Base-by-base conservation (phyloP, 2,888 invertebrate species). In the Smittia aterrima region DNA sequence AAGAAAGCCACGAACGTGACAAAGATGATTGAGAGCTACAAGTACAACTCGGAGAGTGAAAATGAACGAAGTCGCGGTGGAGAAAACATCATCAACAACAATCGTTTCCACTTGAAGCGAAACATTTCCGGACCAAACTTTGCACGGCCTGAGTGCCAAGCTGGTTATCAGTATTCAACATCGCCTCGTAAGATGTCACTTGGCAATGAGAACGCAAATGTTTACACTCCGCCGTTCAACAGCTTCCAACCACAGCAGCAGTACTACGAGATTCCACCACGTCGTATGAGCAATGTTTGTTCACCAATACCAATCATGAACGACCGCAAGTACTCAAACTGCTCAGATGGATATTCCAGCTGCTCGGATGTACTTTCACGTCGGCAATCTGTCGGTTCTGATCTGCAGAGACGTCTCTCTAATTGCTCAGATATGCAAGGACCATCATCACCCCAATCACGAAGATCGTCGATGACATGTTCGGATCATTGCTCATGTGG, bases 251-350 rank as follows among this genome's bases (percentile, higher is more conserved):
- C 68, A 47, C 22, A 27, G 41, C 70, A 70, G 54, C 86, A 87
- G 77, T 82, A 84, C 3, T 90, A 90, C 66, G 87, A 88, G 20
- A 90, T 87, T 85, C 81, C 88, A 75, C 84, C 90, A 18, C 83
- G 91, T 40, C 83, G 91, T 76, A 82, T 89, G 78, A 90, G 89
- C 66, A 88, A 90, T 25, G 90, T 91, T 78, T 90, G 91, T 75
- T 81, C 89, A 77, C 84, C 85, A 78, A 73, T 75, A n/a, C 32
- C 24, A 16, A 75, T 72, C 27, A 76, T 76, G 18, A 20, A 66
- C n/a, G 75, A 76, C 18, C 75, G 78, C 25, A 82, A 83, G 25
- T 79, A 82, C 40, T 83, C 83, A 47, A 82, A 81, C 71, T 82
- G 82, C 74, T 83, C 83, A 1, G 82, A 82, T 74, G 81, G 81